Evolutionary conservation across 2,113 vertebrate species (phyloP), one percentile per base, ranked within the genome.

Genomic region (Gallinago paraguaiae): DNA sequence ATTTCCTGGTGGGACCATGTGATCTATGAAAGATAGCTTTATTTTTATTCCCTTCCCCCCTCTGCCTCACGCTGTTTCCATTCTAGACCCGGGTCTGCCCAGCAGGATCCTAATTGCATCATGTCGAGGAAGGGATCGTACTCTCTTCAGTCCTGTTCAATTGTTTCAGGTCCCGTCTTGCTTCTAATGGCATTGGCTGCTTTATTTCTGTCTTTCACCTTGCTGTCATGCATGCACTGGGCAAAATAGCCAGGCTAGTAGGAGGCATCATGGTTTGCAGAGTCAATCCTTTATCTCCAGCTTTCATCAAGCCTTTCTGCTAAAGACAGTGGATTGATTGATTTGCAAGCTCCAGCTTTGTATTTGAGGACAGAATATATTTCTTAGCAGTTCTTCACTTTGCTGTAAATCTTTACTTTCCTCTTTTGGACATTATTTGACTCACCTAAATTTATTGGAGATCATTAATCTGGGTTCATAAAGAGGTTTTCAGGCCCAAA

Each of bases 1-100:
- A 37, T 85, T 96, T 97, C 96, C 94, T 95, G 92, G 60, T 96
- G 86, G 93, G 80, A 91, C 84, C 93, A 91, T 92, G 92, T 96
- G 88, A 91, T 93, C 83, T 85, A 69, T 93, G 81, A 94, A 97
- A 94, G 93, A 93, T 92, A 85, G 94, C 88, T 96, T 91, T 89
- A 96, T 95, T 95, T 94, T 91, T 82, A 48, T 83, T 48, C 13
- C 56, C 60, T 41, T 46, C 59, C 69, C 11, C 16, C 46, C 23
- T 25, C 35, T 78, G 16, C 80, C 92, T 91, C 69, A 78, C 0
- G 31, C 86, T 88, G 92, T 90, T 95, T 91, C 90, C 92, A 81
- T 64, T 91, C 94, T 86, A 88, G 88, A 91, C 80, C 90, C 16
- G 51, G 64, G 53, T 39, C 76, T 88, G 80, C 51, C 56, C 67